Evolutionary conservation across 2,888 invertebrate species (phyloP).

Genomic region (Caradrina clavipalpis): DNA sequence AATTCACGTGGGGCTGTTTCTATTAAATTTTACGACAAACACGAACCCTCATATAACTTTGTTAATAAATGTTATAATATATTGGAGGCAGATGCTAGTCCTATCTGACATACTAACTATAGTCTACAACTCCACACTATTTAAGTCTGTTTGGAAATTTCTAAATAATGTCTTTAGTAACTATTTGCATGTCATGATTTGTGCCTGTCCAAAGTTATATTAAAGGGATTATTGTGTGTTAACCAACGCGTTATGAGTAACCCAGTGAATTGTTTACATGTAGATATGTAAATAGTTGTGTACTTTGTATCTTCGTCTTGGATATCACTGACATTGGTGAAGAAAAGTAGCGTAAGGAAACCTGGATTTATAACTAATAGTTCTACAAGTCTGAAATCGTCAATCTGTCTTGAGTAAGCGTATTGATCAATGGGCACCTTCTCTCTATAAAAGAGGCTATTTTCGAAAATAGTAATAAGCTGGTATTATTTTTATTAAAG

Average conservation of each 20-base stretch:
- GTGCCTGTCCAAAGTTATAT: slow-evolving; percentile 47
- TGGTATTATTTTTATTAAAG: no score
- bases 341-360: no score
- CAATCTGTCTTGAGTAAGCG: no score
- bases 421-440: no score
- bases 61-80: slow-evolving; percentile 88
- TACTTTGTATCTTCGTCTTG: no score
- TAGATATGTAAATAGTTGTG: neutral
- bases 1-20: slow-evolving; percentile 83
- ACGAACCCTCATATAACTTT: slow-evolving; percentile 87
- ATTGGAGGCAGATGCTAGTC: slow-evolving; percentile 78
- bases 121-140: slow-evolving; percentile 54
- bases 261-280: slow-evolving; percentile 16
- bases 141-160: slow-evolving; percentile 63
- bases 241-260: slow-evolving; percentile 22
- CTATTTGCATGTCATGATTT: slow-evolving; percentile 60
- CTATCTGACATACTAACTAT: slow-evolving; percentile 68
- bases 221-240: slow-evolving; percentile 36
- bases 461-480: no score
- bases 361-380: no score
- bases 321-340: no score
- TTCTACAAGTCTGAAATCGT: no score
- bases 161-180: slow-evolving; percentile 58
- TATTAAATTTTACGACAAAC: slow-evolving; percentile 89
- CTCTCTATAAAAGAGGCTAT: no score